Conservation (phyloP, 2,888 invertebrate species). For the Sycophila texana region DNA sequence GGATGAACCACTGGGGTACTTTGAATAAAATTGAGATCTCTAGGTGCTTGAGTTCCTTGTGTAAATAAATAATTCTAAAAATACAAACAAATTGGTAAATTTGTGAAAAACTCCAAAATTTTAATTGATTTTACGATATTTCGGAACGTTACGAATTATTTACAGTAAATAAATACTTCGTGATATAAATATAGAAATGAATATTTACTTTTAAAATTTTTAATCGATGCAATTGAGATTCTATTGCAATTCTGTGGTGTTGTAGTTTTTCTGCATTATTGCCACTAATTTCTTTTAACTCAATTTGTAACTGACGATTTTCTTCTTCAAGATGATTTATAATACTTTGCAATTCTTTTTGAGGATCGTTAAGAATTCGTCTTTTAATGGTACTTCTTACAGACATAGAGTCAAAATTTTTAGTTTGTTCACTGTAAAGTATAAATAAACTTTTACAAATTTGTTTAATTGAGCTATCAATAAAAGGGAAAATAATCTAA, state of each 20-base stretch:
- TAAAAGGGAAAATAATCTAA: background rate
- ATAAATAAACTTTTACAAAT: conserved; percentile 4
- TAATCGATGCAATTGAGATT: conserved; percentile 81
- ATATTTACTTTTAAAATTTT: conserved; percentile 81
- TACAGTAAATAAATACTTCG: background rate
- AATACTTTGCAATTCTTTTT: conserved; percentile 82
- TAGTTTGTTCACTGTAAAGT: conserved; percentile 64
- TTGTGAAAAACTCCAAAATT: no score
- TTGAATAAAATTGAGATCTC: conserved; percentile 67
- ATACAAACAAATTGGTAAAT: conserved; percentile 11
- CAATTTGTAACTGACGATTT: conserved; percentile 77
- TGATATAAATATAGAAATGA: conserved; percentile 6
- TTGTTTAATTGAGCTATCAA: background rate
- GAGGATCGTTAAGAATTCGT: conserved; percentile 76
- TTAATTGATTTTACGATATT: no score
- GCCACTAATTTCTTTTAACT: conserved; percentile 71
- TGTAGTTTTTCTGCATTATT: conserved; percentile 76
- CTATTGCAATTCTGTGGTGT: conserved; percentile 80
- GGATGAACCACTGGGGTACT: conserved; percentile 73
- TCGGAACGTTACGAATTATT: no score
- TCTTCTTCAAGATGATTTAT: conserved; percentile 84
- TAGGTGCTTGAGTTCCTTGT: conserved; percentile 59
- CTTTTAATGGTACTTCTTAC: conserved; percentile 68
- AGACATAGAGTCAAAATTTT: conserved; percentile 66
- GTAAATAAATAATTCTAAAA: conserved; percentile 71